Percentiles rank a stretch among this genome's conserved stretches.
phyloP scores from a whole-genome alignment of 2,888 invertebrate genomes.

The Nomada flava region DNA sequence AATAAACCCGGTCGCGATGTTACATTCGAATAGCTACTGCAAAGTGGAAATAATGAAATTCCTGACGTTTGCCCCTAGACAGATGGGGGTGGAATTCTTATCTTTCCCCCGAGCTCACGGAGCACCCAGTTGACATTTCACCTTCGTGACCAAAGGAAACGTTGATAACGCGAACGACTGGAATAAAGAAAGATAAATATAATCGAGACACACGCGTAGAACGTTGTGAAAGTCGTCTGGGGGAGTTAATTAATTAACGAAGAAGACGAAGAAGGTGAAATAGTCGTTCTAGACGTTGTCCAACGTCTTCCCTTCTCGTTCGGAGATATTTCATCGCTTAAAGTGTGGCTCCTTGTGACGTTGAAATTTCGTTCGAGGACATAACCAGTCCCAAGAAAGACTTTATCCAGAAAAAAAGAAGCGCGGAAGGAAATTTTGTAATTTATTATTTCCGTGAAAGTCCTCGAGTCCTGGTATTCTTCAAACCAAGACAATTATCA shows the following conservation, averaged over 20 bases:
- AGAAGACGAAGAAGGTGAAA: slow-evolving; percentile 4
- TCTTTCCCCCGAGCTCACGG: slow-evolving; percentile 7
- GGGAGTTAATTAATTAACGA: slow-evolving; percentile 52
- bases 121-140: slow-evolving; percentile 21
- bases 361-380: background rate
- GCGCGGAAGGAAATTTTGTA: background rate
- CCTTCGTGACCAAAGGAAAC: background rate
- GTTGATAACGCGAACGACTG: slow-evolving; percentile 10
- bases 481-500: no score
- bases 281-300: slow-evolving; percentile 31
- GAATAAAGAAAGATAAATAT: slow-evolving; percentile 46
- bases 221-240: background rate
- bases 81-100: background rate
- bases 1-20: slow-evolving; percentile 1
- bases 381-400: no score
- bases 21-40: background rate
- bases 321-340: slow-evolving; percentile 15
- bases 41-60: slow-evolving; percentile 26
- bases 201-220: slow-evolving; percentile 27
- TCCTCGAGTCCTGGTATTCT: background rate
- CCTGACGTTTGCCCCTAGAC: background rate
- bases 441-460: background rate
- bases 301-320: slow-evolving; percentile 3
- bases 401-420: background rate
- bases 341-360: slow-evolving; percentile 10